Evolutionary conservation across 2,888 invertebrate genomes (phyloP).

Genomic region (Lepidochitona cinerea): DNA sequence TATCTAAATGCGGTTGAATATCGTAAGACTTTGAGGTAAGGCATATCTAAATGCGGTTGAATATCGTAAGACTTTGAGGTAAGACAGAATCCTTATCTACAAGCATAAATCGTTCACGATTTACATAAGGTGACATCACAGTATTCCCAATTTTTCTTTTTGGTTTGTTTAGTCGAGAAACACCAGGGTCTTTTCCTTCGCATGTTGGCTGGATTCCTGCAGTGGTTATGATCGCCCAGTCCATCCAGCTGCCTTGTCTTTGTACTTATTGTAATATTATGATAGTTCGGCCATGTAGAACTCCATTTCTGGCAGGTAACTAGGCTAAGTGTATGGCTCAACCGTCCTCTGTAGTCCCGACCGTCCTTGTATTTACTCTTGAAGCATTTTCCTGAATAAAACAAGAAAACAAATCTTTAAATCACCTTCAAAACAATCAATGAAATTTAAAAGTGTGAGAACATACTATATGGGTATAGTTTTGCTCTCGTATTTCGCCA

Average conservation of each 20-base stretch:
- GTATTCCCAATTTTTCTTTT: conserved; percentile 58
- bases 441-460: too few relatives aligned
- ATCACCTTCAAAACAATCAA: too few relatives aligned
- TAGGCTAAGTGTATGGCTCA: conserved; percentile 61
- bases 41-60: too few relatives aligned
- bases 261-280: conserved; percentile 37
- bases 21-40: too few relatives aligned
- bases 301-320: conserved; percentile 65
- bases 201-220: conserved; percentile 73
- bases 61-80: too few relatives aligned
- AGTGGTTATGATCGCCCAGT: conserved; percentile 73
- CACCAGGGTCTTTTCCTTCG: conserved; percentile 75
- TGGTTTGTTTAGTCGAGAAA: conserved; percentile 61
- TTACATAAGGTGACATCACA: conserved; percentile 59
- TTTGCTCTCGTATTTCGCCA: too few relatives aligned
- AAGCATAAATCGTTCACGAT: too few relatives aligned
- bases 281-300: conserved; percentile 58
- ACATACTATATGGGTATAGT: too few relatives aligned
- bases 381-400: conserved; percentile 52
- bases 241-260: conserved; percentile 33
- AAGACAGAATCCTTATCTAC: too few relatives aligned
- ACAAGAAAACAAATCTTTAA: too few relatives aligned
- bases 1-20: too few relatives aligned
- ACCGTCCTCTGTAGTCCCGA: conserved; percentile 73
- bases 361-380: conserved; percentile 66